Conservation (phyloP, 2,113 vertebrate species). For the Peromyscus polionotus region DNA sequence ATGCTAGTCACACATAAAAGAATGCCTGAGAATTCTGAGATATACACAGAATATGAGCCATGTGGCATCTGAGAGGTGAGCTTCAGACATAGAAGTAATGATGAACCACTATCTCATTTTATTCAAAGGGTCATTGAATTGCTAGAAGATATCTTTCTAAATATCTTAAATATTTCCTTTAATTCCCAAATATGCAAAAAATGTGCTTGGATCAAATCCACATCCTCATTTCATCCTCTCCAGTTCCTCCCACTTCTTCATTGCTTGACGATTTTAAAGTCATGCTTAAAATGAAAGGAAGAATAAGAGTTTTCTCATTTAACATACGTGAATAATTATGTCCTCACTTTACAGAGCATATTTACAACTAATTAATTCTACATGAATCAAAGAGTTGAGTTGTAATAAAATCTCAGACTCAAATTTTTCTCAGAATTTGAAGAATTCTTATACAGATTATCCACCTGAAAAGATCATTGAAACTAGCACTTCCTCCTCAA, state of each 20-base stretch:
- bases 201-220: neutral
- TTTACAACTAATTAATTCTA: neutral
- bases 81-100: neutral
- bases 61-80: rapidly evolving
- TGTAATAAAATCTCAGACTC: neutral
- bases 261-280: neutral
- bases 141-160: neutral
- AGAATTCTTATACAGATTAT: neutral
- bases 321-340: neutral
- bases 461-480: neutral
- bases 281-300: neutral
- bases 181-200: neutral
- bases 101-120: neutral
- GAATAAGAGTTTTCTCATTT: neutral
- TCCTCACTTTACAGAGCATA: neutral
- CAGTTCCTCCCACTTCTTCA: neutral
- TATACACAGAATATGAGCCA: neutral
- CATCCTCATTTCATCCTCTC: too few species aligned
- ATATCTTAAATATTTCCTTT: neutral
- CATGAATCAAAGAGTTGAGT: neutral
- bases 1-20: too few species aligned
- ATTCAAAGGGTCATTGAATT: neutral
- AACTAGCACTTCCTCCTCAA: neutral
- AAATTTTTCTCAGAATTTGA: neutral
- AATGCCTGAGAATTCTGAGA: neutral